Evolutionary conservation across 2,113 vertebrate genomes (phyloP), one percentile per base, ranked within the genome.

Genomic region (Myxocyprinus asiaticus): DNA sequence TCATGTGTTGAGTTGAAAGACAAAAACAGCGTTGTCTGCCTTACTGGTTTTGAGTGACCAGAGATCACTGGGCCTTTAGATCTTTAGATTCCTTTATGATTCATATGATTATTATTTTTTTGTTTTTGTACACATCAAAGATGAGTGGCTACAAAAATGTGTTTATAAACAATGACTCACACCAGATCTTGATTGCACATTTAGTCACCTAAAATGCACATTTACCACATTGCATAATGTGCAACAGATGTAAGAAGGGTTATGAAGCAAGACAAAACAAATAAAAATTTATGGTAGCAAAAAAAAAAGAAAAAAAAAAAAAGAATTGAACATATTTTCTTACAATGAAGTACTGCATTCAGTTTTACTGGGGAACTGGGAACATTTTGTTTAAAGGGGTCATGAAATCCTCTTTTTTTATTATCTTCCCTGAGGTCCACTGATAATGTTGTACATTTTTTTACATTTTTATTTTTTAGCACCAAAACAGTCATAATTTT

Each of bases 1-100:
- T 91, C 89, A 91, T 90, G 91, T 92, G 92, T 83, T 81, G 80
- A 73, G 45, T 64, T 70, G 65, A 62, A 78, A 76, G 79, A 80
- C 72, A 77, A 67, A 82, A 84, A 84, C 82, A 82, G 80, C 15
- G 64, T 66, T 63, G 51, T 61, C 48, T 51, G 65, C n/a, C 9
- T 63, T 33, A 62, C 66, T 62, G 65, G 44, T 45, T 67, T 55
- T 43, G 67, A 59, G 45, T 65, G 58, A 81, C 42, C 59, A 72
- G 76, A 81, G 82, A 84, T 74, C 76, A 78, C 58, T 71, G 72
- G 65, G 44, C 67, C 66, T 84, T 84, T 76, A 84, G 79, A 84
- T 84, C 83, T 84, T 79, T 59, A 53, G 53, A 68, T 77, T 79
- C 59, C 61, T 78, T 79, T 42, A 70, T 76, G 71, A 58, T 81